Base-by-base conservation (phyloP, 2,888 invertebrate species). In the Leptinotarsa rubiginosa region DNA sequence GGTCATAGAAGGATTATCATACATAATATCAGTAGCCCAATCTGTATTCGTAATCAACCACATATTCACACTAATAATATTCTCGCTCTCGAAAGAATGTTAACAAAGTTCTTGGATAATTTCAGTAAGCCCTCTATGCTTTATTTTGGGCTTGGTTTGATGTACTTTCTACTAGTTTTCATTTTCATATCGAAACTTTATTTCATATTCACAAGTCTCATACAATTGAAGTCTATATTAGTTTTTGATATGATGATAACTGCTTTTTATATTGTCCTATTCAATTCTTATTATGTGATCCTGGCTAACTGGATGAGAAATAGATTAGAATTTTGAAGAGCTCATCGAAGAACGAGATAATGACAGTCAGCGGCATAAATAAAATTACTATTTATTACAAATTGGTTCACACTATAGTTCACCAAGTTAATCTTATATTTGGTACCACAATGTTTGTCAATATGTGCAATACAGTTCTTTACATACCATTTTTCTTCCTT, bases 281-380 rank as follows among this genome's bases (percentile, higher is more conserved):
- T 25, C 25, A 25, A 25, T 25, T 25, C 0, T 15, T 71, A 74
- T 20, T 74, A 66, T 65, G 18, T 68, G 1, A n/a, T 22, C 4
- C 20, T 49, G 5, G 52, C 67, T 12, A 68, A 74, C 20, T 74
- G 74, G 68, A 47, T 71, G 47, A 70, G 49, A 18, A 74, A 74
- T 62, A 71, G 54, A 68, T 70, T 47, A 20, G 18, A 20, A 50
- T 20, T 7, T 15, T 52, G 50, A 22, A 13, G 25, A 15, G 31
- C 49, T 50, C 52, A 10, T 25, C 18, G 2, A 50, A 50, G 5
- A 50, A 50, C 1, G 22, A 67, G 7, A 49, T 25, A 7, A 50
- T 10, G 13, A 50, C 16, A 16, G 22, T 50, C 25, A 52, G 13
- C 5, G 25, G 1, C 4, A 67, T 67, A n/a, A 22, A 31, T 15